phyloP scores from a whole-genome alignment of 2,888 invertebrate genomes.

The Megastigmus dorsalis region DNA sequence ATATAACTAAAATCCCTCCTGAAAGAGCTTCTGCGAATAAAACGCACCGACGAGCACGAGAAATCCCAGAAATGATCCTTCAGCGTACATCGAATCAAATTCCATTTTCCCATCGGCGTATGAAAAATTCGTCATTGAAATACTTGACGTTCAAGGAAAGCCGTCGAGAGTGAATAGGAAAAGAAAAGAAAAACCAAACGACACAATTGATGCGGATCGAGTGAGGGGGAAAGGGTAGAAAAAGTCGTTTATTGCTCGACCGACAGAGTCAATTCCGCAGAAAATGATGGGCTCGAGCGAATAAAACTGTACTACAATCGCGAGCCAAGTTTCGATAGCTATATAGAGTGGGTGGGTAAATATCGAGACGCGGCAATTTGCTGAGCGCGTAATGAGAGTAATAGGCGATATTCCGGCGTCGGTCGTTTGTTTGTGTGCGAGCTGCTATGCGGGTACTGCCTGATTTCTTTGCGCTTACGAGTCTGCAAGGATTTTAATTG shows the following conservation, averaged over 20 bases:
- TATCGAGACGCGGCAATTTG: slow-evolving; percentile 13
- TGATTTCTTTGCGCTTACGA: too few relatives aligned
- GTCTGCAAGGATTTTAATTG: not conserved
- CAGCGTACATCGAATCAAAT: too few relatives aligned
- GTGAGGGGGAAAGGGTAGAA: not conserved
- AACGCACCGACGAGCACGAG: not conserved
- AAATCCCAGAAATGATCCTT: too few relatives aligned
- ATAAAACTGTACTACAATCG: not conserved
- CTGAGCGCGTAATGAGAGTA: slow-evolving; percentile 5
- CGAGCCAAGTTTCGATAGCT: too few relatives aligned
- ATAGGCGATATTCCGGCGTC: not conserved
- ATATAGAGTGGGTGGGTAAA: not conserved
- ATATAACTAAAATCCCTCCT: not conserved
- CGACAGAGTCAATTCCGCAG: not conserved
- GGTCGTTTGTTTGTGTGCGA: not conserved
- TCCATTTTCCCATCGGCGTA: not conserved
- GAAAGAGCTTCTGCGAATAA: not conserved
- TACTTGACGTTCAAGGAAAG: too few relatives aligned
- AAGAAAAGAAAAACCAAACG: not conserved
- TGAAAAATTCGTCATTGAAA: too few relatives aligned
- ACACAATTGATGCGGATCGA: too few relatives aligned
- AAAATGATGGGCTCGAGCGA: not conserved
- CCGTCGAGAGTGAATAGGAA: not conserved
- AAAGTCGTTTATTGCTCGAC: slow-evolving; percentile 3
- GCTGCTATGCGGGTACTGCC: not conserved